Percentiles rank a stretch among this genome's conserved stretches.
Evolutionary conservation across 2,888 invertebrate genomes (phyloP).

Genomic region (Anorthoa munda): DNA sequence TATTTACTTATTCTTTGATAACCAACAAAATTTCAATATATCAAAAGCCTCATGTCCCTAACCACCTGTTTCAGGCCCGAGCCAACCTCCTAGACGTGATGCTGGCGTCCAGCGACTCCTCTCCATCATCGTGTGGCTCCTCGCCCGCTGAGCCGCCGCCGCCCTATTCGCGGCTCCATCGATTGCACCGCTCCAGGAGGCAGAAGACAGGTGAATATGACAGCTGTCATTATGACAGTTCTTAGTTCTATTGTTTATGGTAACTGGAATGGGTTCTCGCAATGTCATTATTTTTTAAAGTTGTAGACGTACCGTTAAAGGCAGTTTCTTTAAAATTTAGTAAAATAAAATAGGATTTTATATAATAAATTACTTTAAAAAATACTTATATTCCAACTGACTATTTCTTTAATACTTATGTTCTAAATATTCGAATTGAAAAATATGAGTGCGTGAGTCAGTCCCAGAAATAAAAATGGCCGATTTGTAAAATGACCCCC

Average conservation of each 20-base stretch:
- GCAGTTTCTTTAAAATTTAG: too few species aligned
- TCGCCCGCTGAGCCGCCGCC: constrained; percentile 88
- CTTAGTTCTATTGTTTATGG: neutral
- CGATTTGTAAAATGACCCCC: constrained; percentile 9
- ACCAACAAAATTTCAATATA: neutral
- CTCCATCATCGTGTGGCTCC: constrained; percentile 93
- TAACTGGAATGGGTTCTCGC: neutral
- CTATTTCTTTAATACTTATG: too few species aligned
- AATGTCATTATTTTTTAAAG: too few species aligned
- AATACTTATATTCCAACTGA: too few species aligned
- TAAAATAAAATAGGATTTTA: too few species aligned
- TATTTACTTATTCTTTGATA: neutral
- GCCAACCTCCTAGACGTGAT: constrained; percentile 95
- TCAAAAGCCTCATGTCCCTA: neutral
- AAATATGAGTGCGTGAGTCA: neutral
- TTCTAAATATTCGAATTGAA: too few species aligned
- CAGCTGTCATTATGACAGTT: neutral
- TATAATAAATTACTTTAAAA: too few species aligned
- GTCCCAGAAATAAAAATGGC: constrained; percentile 3
- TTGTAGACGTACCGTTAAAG: too few species aligned
- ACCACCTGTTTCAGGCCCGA: constrained; percentile 90
- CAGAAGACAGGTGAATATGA: constrained; percentile 93
- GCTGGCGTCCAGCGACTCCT: constrained; percentile 94
- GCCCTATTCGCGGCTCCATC: constrained; percentile 92
- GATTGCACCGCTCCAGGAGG: constrained; percentile 93